Base-by-base conservation (phyloP, 35 echinoderm and acorn worm genomes). In the Patiria miniata region DNA sequence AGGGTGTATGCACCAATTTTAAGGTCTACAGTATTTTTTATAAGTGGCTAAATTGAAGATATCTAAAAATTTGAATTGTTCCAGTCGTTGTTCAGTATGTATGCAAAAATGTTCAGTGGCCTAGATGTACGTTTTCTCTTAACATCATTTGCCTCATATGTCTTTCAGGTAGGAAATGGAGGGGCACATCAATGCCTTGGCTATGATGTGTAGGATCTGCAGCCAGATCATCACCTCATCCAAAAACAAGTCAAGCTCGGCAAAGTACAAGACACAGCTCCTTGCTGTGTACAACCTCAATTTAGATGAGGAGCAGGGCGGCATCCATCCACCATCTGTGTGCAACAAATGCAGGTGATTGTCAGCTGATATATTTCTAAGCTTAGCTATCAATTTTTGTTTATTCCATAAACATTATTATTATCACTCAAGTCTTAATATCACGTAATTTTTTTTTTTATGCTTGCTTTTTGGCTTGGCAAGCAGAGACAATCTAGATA, bases 321-420 rank as follows among this genome's bases (percentile, higher is more conserved):
- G 29, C 69, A 29, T 77, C 14, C 69, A 77, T 37, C 36, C 69
- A 1, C 23, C 69, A 23, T 29, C 29, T 37, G 9, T 77, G 22
- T 77, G 69, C 69, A 29, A 37, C 23, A 77, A 77, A 37, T 77
- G 69, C 69, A 77, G 69, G 69, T 77, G 29, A 55, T 55, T 55
- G 21, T 55, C 21, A 9, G 52, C 52, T 55, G 10, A 55, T 14
- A 55, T 14, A 14, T 55, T 55, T 55, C 10, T 19, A 55, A 55
- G 52, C 52, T 55, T 55, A 55, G 21, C 21, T 55, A 19, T 9
- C 10, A 19, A 19, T 55, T 55, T 55, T 19, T 55, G 21, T 19
- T 14, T 55, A 0, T 55, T 55, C 52, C 52, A 19, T 14, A 55
- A 55, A 9, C 52, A 55, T 19, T 19, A 14, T 55, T 55, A 19